Evolutionary conservation across 2,888 invertebrate genomes (phyloP), one percentile per base, ranked within the genome.

Genomic region (Drosophila lacicola): DNA sequence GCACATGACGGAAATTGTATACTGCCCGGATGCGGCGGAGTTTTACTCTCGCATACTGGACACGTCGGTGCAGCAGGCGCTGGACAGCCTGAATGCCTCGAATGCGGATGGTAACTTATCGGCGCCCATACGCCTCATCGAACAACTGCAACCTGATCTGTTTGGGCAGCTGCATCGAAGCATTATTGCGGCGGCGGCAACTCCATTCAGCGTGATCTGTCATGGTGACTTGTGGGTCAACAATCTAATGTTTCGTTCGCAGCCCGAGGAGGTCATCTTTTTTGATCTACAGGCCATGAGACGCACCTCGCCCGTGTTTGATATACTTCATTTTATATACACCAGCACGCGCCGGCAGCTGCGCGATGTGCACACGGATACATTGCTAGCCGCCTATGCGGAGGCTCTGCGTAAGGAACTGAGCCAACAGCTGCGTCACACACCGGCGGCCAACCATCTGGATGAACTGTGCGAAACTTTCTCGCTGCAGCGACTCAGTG

Each of bases 191-290:
- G 76, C 86, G 2, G 78, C 85, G 1, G 54, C 55, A 2, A 86
- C 83, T 0, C 78, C 82, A 4, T 74, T 90, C n/a, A 90, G 87
- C 49, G 91, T 92, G 2, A 74, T 92, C 55, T 90, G 91, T 19
- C 92, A 92, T 60, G 92, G 92, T 3, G 92, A 92, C 63, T 62
- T 92, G 46, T 92, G 92, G 91, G 84, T 92, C 0, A 92, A 92
- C 72, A 92, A 92, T 65, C 85, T 92, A 3, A 92, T 92, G 92
- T 92, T 92, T 53, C 80, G 60, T 13, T 53, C 70, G 0, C 72
- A 71, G 41, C 83, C 78, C 10, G 79, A 74, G 13, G 74, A 80
- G 42, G 92, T 90, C 2, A 91, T 90, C 55, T 91, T 92, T 45
- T 88, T 92, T 49, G 92, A 92, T 58, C 83, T 92, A 54, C 92